These are phyloP conservation scores for Micromesistius poutassou DNA, from an alignment of 2,797 vertebrate species.

Conservation along the genomic window DNA sequence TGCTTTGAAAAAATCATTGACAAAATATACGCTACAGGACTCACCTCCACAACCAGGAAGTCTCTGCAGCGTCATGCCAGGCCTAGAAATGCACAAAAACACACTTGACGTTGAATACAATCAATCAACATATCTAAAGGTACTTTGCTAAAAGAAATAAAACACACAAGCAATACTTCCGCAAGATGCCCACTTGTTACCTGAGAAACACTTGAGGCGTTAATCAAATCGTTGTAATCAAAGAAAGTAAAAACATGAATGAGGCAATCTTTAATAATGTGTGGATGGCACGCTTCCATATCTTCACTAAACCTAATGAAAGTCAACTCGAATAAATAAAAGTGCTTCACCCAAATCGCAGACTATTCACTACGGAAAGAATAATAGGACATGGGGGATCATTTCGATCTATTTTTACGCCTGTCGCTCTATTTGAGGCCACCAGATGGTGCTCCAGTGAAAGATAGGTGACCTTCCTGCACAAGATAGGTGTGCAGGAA, in stretches of 20 bases:
- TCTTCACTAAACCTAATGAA: background rate
- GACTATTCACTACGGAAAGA: conserved; percentile 46
- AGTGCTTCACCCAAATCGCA: background rate
- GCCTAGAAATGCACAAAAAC: conserved; percentile 39
- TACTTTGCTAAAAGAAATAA: background rate
- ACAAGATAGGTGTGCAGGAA: background rate
- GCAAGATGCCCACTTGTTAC: conserved; percentile 52
- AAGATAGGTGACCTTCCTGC: conserved; percentile 11
- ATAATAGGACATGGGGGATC: conserved; percentile 18
- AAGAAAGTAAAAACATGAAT: conserved; percentile 73
- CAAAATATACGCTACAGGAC: background rate
- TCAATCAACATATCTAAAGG: background rate
- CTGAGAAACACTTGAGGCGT: conserved; percentile 71
- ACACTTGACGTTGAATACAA: background rate
- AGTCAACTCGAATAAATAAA: background rate
- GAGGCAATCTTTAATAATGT: conserved; percentile 66
- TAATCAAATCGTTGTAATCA: conserved; percentile 66
- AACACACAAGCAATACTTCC: conserved; percentile 45
- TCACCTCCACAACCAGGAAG: conserved; percentile 71
- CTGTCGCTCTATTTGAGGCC: background rate
- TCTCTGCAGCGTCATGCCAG: conserved; percentile 66
- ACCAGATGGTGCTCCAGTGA: conserved; percentile 67
- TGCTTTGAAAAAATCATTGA: too few relatives aligned
- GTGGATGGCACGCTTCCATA: conserved; percentile 44
- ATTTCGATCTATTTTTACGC: background rate